Evolutionary conservation across 2,888 invertebrate species (phyloP), one percentile per base, ranked within the genome.

Genomic region (Opisthograptis luteolata): DNA sequence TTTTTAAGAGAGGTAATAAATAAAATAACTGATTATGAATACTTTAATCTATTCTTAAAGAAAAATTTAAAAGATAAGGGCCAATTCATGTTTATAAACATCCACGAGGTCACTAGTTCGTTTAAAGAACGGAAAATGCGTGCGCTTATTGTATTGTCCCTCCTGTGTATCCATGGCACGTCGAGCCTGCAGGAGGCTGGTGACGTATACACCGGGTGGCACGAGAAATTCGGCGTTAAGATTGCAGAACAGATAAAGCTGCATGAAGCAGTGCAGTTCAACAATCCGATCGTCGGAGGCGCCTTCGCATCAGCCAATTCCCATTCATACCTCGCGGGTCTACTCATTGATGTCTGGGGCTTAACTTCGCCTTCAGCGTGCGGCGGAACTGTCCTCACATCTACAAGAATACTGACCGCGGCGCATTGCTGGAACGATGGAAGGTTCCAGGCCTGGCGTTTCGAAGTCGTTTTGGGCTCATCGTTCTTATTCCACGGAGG

Each of bases 401-500:
- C 65, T 8, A 67, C 63, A 5, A 79, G 77, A 55, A 68, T 86
- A 2, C 53, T 87, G 5, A 86, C 87, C 5, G 87, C 87, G 1
- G 87, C 87, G 6, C 87, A 87, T 58, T 87, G 87, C 60, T 87
- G 84, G 84, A 70, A 60, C 43, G 84, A 85, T 43, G 84, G 84
- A 28, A 59, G 69, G 41, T 66, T 69, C 54, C 76, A 77, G 59
- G 87, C 82, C 3, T 72, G 70, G 66, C 68, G 73, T 13, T 75
- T 85, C 55, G 81, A 81, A 1, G 80, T 76, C 1, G 86, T 86
- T 2, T 62, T 86, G 6, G 86, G 85, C 5, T 78, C 85, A 3
- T 59, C 66, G 6, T 84, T 71, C 50, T 58, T 87, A 6, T 86
- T 78, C 55, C 76, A 79, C 46, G 85, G 85, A 35, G 86, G 86